Conservation (phyloP, 1,140 invertebrate genomes). For the Lordiphosa mommai region DNA sequence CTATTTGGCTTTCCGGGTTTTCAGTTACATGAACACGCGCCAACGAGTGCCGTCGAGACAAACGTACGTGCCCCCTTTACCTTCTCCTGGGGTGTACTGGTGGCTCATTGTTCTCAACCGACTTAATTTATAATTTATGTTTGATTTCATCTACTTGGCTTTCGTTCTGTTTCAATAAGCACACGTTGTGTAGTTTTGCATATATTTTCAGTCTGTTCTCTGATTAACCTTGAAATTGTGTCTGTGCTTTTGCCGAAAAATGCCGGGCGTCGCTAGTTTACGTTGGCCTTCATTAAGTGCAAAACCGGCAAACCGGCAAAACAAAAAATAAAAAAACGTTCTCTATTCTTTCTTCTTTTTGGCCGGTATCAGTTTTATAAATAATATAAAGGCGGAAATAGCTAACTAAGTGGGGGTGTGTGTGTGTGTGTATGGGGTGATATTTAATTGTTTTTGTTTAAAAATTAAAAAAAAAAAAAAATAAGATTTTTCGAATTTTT, state of each 20-base stretch:
- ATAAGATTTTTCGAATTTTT: too few relatives aligned
- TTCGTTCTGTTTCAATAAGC: slow-evolving; percentile 39
- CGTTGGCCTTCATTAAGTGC: slow-evolving; percentile 42
- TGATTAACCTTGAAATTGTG: slow-evolving; percentile 59
- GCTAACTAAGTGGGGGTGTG: not conserved
- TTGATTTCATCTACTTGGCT: slow-evolving; percentile 26
- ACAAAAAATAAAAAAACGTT: too few relatives aligned
- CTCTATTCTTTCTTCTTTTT: too few relatives aligned
- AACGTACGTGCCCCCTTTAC: slow-evolving; percentile 36
- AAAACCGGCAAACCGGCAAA: slow-evolving; percentile 51
- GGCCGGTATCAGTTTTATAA: not conserved
- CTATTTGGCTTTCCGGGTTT: slow-evolving; percentile 70
- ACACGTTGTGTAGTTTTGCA: slow-evolving; percentile 27
- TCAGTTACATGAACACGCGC: slow-evolving; percentile 64
- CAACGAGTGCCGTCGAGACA: slow-evolving; percentile 39
- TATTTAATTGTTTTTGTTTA: too few relatives aligned
- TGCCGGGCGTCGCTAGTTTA: not conserved
- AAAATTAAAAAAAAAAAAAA: too few relatives aligned
- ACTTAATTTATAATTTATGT: slow-evolving; percentile 41
- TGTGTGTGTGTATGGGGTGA: not conserved
- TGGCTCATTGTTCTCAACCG: slow-evolving; percentile 1
- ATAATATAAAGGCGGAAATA: not conserved
- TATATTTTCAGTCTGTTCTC: slow-evolving; percentile 11
- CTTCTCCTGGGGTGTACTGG: too few relatives aligned
- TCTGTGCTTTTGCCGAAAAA: slow-evolving; percentile 5